These are phyloP conservation scores for Augochlora pura DNA, from an alignment of 1,140 invertebrate genomes.

Conservation along the genomic window DNA sequence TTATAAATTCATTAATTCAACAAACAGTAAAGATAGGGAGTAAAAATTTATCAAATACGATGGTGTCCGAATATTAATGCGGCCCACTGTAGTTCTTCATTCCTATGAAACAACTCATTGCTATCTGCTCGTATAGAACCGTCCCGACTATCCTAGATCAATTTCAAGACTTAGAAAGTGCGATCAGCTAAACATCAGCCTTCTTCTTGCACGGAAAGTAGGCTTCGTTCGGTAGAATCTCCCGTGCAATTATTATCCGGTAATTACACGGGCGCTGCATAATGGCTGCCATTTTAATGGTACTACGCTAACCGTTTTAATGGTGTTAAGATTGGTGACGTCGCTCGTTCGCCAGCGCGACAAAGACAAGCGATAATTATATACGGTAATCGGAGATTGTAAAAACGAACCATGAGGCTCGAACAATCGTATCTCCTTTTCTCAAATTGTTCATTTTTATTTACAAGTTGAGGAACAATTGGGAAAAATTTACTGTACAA, in stretches of 20 bases:
- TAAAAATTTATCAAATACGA: too few relatives aligned
- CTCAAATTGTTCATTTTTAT: too few relatives aligned
- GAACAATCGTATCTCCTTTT: too few relatives aligned
- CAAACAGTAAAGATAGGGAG: too few relatives aligned
- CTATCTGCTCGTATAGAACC: not conserved
- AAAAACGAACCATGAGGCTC: too few relatives aligned
- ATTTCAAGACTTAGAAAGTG: conserved; percentile 58
- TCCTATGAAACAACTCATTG: not conserved
- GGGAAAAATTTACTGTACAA: too few relatives aligned
- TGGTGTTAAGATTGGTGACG: conserved; percentile 22
- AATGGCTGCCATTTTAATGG: conserved; percentile 13
- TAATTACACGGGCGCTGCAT: conserved; percentile 4
- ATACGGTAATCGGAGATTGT: too few relatives aligned
- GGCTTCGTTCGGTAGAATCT: not conserved
- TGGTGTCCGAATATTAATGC: too few relatives aligned
- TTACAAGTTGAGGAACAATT: too few relatives aligned
- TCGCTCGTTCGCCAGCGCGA: not conserved
- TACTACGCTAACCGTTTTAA: conserved; percentile 26
- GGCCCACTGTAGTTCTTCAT: conserved; percentile 18
- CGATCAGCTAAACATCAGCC: conserved; percentile 18
- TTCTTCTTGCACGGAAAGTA: conserved; percentile 13
- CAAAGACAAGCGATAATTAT: too few relatives aligned
- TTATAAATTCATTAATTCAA: too few relatives aligned
- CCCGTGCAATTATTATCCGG: conserved; percentile 36
- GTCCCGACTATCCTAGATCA: conserved; percentile 27